Conservation (phyloP, 2,888 invertebrate genomes). For the Agrotis segetum region DNA sequence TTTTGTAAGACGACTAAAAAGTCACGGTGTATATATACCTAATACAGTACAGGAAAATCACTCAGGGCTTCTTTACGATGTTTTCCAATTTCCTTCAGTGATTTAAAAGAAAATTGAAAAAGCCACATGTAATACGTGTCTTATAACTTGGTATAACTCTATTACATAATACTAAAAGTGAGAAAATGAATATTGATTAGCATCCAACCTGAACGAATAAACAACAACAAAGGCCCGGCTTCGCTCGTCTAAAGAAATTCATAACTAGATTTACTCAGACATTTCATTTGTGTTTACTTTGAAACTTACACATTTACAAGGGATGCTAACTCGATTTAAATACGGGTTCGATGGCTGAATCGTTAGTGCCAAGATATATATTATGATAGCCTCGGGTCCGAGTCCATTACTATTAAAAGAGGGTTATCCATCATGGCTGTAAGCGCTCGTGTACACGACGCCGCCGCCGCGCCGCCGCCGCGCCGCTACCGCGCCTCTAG, state of each 20-base stretch:
- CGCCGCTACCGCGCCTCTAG: no score
- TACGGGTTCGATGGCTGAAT: conserved; percentile 42
- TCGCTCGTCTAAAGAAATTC: conserved; percentile 18
- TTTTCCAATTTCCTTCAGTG: conserved; percentile 22
- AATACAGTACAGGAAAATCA: background rate
- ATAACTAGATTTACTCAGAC: conserved; percentile 37
- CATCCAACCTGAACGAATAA: conserved; percentile 24
- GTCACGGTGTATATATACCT: no score
- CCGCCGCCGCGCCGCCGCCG: no score
- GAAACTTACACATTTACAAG: conserved; percentile 36
- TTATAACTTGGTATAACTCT: conserved; percentile 15
- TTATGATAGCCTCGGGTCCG: conserved; percentile 47
- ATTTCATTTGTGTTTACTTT: conserved; percentile 48
- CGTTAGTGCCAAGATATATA: conserved; percentile 62
- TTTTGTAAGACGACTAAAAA: no score
- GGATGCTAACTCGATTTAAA: conserved; percentile 52
- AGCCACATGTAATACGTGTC: no score
- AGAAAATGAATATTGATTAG: conserved; percentile 26
- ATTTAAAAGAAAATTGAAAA: conserved; percentile 11
- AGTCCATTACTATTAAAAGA: conserved; percentile 67
- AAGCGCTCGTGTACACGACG: no score
- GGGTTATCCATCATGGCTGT: conserved; percentile 64
- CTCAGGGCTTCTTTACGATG: background rate
- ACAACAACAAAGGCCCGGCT: conserved; percentile 8
- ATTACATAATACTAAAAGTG: background rate